Evolutionary conservation across 2,888 invertebrate species (phyloP).

Genomic region (Sminthurinus aureus): DNA sequence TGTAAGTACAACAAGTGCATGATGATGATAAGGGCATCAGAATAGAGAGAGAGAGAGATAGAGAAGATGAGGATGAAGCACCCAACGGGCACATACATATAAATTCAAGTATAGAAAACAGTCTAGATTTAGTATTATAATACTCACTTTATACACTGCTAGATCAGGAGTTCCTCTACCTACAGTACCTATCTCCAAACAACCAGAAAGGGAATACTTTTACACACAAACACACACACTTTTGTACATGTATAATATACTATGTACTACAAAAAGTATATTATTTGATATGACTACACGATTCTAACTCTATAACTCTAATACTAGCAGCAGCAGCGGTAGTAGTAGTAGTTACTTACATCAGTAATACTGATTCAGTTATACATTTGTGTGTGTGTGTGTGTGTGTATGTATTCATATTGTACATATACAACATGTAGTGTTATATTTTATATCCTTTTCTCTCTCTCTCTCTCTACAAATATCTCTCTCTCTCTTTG

Average conservation of each 20-base stretch:
- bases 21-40: constrained; percentile 34
- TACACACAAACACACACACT: too few species aligned
- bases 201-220: too few species aligned
- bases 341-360: too few species aligned
- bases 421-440: too few species aligned
- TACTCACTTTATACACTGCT: constrained; percentile 8
- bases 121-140: constrained; percentile 33
- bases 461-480: constrained; percentile 29
- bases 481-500: constrained; percentile 27
- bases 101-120: background rate
- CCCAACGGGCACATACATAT: constrained; percentile 21
- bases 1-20: constrained; percentile 26
- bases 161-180: constrained; percentile 6
- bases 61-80: constrained; percentile 24
- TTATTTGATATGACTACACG: too few species aligned
- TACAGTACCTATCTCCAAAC: background rate
- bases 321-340: too few species aligned
- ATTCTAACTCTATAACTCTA: too few species aligned
- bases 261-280: too few species aligned
- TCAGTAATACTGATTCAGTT: background rate
- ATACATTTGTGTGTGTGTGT: background rate
- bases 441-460: background rate
- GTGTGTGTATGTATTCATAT: background rate
- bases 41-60: constrained; percentile 19
- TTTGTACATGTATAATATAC: too few species aligned